These are phyloP conservation scores for Sebastes hubbsi DNA, from an alignment of 2,797 vertebrate species.

Conservation along the genomic window DNA sequence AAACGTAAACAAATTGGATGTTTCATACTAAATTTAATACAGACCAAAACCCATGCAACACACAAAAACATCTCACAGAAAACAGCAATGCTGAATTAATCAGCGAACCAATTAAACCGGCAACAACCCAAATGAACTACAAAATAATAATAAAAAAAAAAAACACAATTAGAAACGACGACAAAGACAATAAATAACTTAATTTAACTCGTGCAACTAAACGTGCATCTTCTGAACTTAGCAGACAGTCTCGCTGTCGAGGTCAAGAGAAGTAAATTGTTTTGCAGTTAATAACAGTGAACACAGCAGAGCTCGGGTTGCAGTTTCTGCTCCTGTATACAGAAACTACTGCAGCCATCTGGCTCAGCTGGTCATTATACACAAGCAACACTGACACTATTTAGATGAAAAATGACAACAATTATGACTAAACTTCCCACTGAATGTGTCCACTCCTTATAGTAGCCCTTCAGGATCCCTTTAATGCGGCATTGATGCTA, in stretches of 20 bases:
- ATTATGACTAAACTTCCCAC: slow-evolving; percentile 20
- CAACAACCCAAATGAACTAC: slow-evolving; percentile 8
- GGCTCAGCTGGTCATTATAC: not conserved
- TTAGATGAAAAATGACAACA: slow-evolving; percentile 25
- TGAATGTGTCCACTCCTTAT: not conserved
- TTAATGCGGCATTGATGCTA: not conserved
- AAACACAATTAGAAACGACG: slow-evolving; percentile 5
- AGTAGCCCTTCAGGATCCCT: not conserved
- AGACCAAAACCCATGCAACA: slow-evolving; percentile 22
- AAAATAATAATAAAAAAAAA: not conserved
- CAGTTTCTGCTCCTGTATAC: not conserved
- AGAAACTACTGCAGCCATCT: slow-evolving; percentile 29
- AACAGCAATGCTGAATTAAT: slow-evolving; percentile 15
- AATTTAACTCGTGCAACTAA: slow-evolving; percentile 12
- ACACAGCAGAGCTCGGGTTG: slow-evolving; percentile 20
- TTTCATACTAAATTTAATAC: slow-evolving; percentile 55
- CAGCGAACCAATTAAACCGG: not conserved
- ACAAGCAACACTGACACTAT: slow-evolving; percentile 19
- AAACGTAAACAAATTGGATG: not conserved
- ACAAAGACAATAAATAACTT: slow-evolving; percentile 33
- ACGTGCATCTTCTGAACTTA: not conserved
- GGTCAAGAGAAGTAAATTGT: slow-evolving; percentile 4
- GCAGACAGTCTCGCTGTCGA: slow-evolving; percentile 1
- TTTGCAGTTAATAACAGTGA: slow-evolving; percentile 24
- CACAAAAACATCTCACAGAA: slow-evolving; percentile 14